Evolutionary conservation across 2,888 invertebrate genomes (phyloP), one percentile per base, ranked within the genome.

Genomic region (Syrphus vitripennis): DNA sequence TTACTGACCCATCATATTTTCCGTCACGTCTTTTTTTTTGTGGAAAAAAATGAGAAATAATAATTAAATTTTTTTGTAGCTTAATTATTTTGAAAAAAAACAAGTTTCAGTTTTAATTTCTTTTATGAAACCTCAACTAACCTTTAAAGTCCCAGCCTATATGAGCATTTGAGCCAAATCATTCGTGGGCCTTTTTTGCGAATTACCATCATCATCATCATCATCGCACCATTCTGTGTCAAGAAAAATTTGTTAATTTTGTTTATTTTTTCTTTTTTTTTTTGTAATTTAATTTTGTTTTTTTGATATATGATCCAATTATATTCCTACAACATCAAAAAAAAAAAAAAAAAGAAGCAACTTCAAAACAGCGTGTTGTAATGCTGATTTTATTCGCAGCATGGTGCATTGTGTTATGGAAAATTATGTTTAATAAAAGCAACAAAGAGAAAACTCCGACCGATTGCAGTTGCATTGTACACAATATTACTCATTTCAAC

Each of bases 341-440:
- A 29, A 57, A 57, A 34, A 55, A 6, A 16, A 55, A 59, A 59
- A 37, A 21, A 21, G 34, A 12, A 34, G 69, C 71, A 77, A 76
- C 77, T 81, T 69, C 71, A 81, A 84, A 80, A 77, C 84, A 80
- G 75, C 84, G 84, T 80, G 80, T 76, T 84, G 84, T 72, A 76
- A 76, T 75, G 76, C 71, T 48, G 76, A 81, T 72, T 84, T 77
- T 76, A 34, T 53, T 61, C 81, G 19, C 81, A 80, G 84, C 84
- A 77, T 84, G 81, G 81, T 77, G 84, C 76, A 61, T 72, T 72
- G 26, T 59, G 40, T 26, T 42, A 12, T 45, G 19, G 21, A 21
- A 45, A 45, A 29, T 65, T 65, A 26, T 48, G 48, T n/a, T n/a
- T n/a, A n/a, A 42, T 37, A 26, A 48, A 34, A 53, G 19, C 31